phyloP scores from a whole-genome alignment of 2,888 invertebrate species.

The Cosmia pyralina region DNA sequence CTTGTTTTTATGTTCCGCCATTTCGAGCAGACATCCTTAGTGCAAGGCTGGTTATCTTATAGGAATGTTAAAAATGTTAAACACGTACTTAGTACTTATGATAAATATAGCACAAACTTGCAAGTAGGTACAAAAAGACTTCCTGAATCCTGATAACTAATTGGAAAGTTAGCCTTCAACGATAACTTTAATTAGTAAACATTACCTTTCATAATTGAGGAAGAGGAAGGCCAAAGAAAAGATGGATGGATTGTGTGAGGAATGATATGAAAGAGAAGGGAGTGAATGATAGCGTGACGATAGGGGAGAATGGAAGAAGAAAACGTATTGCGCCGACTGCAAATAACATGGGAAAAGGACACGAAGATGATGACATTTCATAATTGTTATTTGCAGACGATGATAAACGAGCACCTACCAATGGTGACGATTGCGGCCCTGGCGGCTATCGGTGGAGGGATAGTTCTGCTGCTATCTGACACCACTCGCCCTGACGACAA shows the following conservation, averaged over 20 bases:
- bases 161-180: constrained; percentile 22
- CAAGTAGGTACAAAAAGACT: constrained; percentile 3
- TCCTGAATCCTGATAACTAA: constrained; percentile 20
- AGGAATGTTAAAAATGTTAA: constrained; percentile 22
- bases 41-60: constrained; percentile 27
- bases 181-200: not conserved
- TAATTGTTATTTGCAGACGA: constrained; percentile 84
- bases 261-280: too few relatives aligned
- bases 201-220: not conserved
- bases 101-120: not conserved
- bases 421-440: constrained; percentile 93
- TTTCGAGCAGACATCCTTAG: constrained; percentile 41
- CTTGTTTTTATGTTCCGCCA: constrained; percentile 43
- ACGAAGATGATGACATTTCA: not conserved
- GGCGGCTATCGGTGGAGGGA: constrained; percentile 93
- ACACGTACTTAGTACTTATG: constrained; percentile 9
- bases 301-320: too few relatives aligned
- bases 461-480: constrained; percentile 94
- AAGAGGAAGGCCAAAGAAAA: too few relatives aligned
- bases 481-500: constrained; percentile 85
- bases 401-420: constrained; percentile 92
- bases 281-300: too few relatives aligned
- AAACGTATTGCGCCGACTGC: too few relatives aligned
- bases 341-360: too few relatives aligned
- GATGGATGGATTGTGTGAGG: too few relatives aligned